These are phyloP conservation scores for Apodemia zela DNA, from an alignment of 2,888 invertebrate genomes.

Conservation along the genomic window DNA sequence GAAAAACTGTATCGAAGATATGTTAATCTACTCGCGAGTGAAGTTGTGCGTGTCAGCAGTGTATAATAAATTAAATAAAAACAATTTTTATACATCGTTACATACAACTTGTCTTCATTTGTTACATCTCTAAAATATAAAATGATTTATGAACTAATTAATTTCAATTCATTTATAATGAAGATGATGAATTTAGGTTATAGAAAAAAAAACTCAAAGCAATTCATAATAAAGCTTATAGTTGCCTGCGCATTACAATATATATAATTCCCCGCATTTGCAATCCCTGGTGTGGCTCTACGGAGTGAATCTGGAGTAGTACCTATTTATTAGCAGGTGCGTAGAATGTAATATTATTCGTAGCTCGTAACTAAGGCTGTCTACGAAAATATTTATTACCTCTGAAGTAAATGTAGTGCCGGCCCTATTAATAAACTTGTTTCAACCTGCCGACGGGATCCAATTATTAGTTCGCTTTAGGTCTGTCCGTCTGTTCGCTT, in stretches of 20 bases:
- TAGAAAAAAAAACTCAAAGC: not conserved
- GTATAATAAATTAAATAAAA: too few species aligned
- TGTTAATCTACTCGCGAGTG: too few species aligned
- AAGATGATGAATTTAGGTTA: not conserved
- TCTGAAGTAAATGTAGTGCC: too few species aligned
- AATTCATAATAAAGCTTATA: not conserved
- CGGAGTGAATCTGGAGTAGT: conserved; percentile 1
- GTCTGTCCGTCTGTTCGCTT: too few species aligned
- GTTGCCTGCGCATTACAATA: not conserved
- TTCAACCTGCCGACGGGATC: too few species aligned
- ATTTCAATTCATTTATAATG: conserved; percentile 11
- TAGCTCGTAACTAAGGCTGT: not conserved
- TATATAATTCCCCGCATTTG: not conserved
- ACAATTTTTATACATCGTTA: not conserved
- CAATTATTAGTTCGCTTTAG: too few species aligned
- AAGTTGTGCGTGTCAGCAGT: too few species aligned
- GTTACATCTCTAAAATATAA: not conserved
- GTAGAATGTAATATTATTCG: not conserved
- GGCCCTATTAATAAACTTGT: too few species aligned
- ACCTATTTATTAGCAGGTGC: conserved; percentile 10
- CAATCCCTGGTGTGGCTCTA: conserved; percentile 10
- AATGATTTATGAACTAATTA: conserved; percentile 12
- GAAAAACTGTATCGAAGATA: too few species aligned
- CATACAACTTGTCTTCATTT: conserved; percentile 1
- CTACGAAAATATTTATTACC: not conserved